Evolutionary conservation across 2,888 invertebrate genomes (phyloP).

Genomic region (Resseliella maxima): DNA sequence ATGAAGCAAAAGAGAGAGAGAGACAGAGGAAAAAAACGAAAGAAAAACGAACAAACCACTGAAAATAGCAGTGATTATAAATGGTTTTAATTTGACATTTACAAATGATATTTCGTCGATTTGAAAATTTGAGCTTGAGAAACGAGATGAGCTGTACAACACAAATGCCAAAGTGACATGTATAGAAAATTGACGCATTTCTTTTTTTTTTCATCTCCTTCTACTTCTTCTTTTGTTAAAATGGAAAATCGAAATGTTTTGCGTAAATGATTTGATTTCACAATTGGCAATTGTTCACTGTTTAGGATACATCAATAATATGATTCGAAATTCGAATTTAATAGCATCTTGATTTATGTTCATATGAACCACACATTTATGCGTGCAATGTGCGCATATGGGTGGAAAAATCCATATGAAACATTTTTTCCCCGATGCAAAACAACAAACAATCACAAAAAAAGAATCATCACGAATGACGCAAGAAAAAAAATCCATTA

Average conservation of each 20-base stretch:
- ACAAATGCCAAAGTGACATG: background rate
- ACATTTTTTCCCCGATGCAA: background rate
- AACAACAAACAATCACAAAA: background rate
- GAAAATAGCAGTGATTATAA: constrained; percentile 31
- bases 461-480: background rate
- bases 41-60: background rate
- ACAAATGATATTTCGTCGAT: constrained; percentile 42
- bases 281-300: background rate
- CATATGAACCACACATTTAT: constrained; percentile 6
- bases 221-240: background rate
- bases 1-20: too few species aligned
- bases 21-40: background rate
- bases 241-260: constrained; percentile 37
- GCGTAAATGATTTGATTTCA: constrained; percentile 40
- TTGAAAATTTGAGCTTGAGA: constrained; percentile 1
- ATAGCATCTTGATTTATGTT: constrained; percentile 52
- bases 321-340: constrained; percentile 47
- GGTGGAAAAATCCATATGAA: background rate
- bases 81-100: constrained; percentile 54
- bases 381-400: constrained; percentile 21
- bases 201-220: background rate
- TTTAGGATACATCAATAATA: constrained; percentile 24
- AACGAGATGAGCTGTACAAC: background rate
- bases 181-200: background rate
- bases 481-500: constrained; percentile 36